Percentiles rank a stretch among this genome's conserved stretches.
Evolutionary conservation across 2,113 vertebrate species (phyloP).

Genomic region (Takifugu bimaculatus): DNA sequence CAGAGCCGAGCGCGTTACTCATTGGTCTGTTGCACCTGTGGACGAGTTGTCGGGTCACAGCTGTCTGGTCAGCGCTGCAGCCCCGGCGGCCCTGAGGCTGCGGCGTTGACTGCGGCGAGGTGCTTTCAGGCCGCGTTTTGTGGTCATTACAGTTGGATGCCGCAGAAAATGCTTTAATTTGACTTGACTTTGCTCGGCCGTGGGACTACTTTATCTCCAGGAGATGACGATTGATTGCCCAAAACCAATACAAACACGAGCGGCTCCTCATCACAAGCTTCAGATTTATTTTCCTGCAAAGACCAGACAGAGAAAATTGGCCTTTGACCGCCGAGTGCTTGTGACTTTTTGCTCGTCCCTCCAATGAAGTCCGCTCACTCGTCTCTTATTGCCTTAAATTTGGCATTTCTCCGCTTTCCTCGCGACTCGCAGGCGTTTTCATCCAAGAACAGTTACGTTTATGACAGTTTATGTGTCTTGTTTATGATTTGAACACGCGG

Average conservation of each 20-base stretch:
- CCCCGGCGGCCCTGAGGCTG: conserved; percentile 10
- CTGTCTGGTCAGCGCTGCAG: too few relatives aligned
- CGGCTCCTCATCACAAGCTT: conserved; percentile 44
- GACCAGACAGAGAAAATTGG: conserved; percentile 51
- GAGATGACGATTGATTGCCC: conserved; percentile 27
- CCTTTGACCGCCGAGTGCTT: conserved; percentile 43
- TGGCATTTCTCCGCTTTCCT: conserved; percentile 24
- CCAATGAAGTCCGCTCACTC: conserved; percentile 37
- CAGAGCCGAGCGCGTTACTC: too few relatives aligned
- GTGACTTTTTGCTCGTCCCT: conserved; percentile 27
- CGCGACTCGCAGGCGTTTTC: conserved; percentile 17
- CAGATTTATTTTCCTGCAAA: conserved; percentile 44
- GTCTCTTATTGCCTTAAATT: conserved; percentile 16
- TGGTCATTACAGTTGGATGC: conserved; percentile 25
- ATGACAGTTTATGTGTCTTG: conserved; percentile 3
- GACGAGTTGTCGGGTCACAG: conserved; percentile 46
- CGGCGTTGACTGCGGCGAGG: conserved; percentile 1
- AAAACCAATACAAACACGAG: conserved; percentile 50
- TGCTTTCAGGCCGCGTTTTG: conserved; percentile 32
- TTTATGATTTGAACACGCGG: too few relatives aligned
- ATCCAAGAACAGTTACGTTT: conserved; percentile 50
- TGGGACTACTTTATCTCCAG: conserved; percentile 34
- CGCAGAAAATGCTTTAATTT: conserved; percentile 52
- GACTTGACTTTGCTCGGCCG: conserved; percentile 30
- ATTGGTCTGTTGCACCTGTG: conserved; percentile 40